Evolutionary conservation across 2,888 invertebrate genomes (phyloP).

Genomic region (Synanthedon andrenaeformis): DNA sequence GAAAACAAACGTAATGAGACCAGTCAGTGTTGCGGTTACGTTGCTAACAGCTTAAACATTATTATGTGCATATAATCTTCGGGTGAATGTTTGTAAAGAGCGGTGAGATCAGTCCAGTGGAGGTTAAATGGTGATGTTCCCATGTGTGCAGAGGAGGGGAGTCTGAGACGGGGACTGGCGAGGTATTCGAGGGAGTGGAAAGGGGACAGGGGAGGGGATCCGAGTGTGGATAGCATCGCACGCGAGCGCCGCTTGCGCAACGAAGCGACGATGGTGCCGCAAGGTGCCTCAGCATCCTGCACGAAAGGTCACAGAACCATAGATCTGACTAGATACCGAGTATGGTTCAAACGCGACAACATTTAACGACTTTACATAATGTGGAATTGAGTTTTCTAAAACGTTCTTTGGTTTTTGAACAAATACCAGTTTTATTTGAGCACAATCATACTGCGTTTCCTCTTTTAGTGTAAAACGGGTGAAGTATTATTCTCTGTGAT

Average conservation of each 20-base stretch:
- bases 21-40: not conserved
- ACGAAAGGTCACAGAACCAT: slow-evolving; percentile 42
- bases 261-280: slow-evolving; percentile 14
- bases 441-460: not conserved
- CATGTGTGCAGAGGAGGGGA: slow-evolving; percentile 17
- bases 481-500: too few species aligned
- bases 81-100: slow-evolving; percentile 18
- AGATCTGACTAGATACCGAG: not conserved
- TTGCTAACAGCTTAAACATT: not conserved
- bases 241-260: slow-evolving; percentile 24
- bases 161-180: not conserved
- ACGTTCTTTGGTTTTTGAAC: too few species aligned
- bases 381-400: too few species aligned
- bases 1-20: not conserved
- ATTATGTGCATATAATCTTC: slow-evolving; percentile 2
- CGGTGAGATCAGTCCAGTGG: slow-evolving; percentile 14
- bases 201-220: slow-evolving; percentile 18
- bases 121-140: slow-evolving; percentile 18
- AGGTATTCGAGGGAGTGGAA: slow-evolving; percentile 1
- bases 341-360: not conserved
- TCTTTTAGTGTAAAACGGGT: not conserved
- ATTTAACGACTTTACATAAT: too few species aligned
- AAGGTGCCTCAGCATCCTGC: slow-evolving; percentile 48
- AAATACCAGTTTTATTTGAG: too few species aligned
- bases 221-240: slow-evolving; percentile 36